Percentiles rank a stretch among this genome's conserved stretches.
Evolutionary conservation across 1,140 invertebrate genomes (phyloP).

Genomic region (Teleopsis dalmanni): DNA sequence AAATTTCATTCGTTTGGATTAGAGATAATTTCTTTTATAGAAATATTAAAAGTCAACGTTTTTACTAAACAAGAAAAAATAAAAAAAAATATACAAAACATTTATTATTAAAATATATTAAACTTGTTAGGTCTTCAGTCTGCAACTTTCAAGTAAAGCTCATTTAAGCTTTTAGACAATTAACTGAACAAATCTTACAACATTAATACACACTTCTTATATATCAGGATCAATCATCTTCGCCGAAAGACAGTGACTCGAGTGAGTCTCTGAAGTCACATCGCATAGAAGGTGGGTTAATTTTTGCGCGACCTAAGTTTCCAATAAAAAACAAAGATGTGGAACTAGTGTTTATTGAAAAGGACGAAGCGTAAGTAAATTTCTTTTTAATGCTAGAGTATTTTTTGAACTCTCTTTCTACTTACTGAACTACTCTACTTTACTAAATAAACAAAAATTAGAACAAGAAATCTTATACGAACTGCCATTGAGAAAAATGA

Average conservation of each 20-base stretch:
- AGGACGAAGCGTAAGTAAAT: constrained; percentile 40
- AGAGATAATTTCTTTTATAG: too few species aligned
- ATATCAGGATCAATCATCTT: constrained; percentile 2
- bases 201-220: too few species aligned
- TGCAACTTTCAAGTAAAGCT: too few species aligned
- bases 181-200: too few species aligned
- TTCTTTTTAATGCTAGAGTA: background rate
- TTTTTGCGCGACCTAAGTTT: constrained; percentile 35
- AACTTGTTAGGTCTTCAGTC: too few species aligned
- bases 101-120: too few species aligned
- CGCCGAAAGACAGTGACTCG: constrained; percentile 14
- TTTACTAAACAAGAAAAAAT: too few species aligned
- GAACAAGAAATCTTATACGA: constrained; percentile 49
- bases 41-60: too few species aligned
- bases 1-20: too few species aligned
- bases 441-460: constrained; percentile 18
- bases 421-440: background rate
- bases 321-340: constrained; percentile 32
- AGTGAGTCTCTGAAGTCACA: constrained; percentile 21
- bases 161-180: too few species aligned
- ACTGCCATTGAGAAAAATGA: constrained; percentile 74
- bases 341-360: constrained; percentile 37
- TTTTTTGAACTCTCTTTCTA: background rate
- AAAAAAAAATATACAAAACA: too few species aligned
- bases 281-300: constrained; percentile 37